A percentile compares a stretch with the other conserved stretches of the same genome.
Evolutionary conservation across 2,888 invertebrate genomes (phyloP).

Genomic region (Lacanobia wlatinum): DNA sequence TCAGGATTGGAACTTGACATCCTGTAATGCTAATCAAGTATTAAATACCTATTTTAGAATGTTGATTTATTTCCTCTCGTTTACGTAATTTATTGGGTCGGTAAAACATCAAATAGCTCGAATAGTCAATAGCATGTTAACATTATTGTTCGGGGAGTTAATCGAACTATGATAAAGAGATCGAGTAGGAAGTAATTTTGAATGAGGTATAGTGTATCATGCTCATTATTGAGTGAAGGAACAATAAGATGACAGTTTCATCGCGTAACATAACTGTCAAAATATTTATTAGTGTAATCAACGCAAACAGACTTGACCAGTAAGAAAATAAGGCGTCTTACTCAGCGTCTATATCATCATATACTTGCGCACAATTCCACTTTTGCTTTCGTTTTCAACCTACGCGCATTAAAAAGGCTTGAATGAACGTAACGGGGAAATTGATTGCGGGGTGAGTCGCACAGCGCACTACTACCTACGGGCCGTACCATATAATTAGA

Average conservation of each 20-base stretch:
- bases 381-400: slow-evolving; percentile 54
- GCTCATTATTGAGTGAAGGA: slow-evolving; percentile 9
- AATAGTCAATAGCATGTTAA: slow-evolving; percentile 38
- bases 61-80: slow-evolving; percentile 59
- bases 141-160: slow-evolving; percentile 41
- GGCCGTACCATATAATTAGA: slow-evolving; percentile 88
- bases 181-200: slow-evolving; percentile 13
- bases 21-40: slow-evolving; percentile 65
- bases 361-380: slow-evolving; percentile 29
- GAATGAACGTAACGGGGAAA: slow-evolving; percentile 67
- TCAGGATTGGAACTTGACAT: slow-evolving; percentile 61
- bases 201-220: slow-evolving; percentile 13
- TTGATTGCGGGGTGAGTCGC: slow-evolving; percentile 71
- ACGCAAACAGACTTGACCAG: slow-evolving; percentile 21
- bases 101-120: slow-evolving; percentile 52
- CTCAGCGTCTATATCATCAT: slow-evolving; percentile 35
- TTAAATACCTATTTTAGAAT: slow-evolving; percentile 61
- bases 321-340: slow-evolving; percentile 35
- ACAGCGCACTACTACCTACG: slow-evolving; percentile 69
- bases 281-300: slow-evolving; percentile 32
- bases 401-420: slow-evolving; percentile 60
- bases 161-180: slow-evolving; percentile 32
- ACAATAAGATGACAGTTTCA: slow-evolving; percentile 24
- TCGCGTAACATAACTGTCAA: slow-evolving; percentile 20
- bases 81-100: slow-evolving; percentile 54